phyloP scores from a whole-genome alignment of 2,113 vertebrate genomes.

The Aleadryas rufinucha region DNA sequence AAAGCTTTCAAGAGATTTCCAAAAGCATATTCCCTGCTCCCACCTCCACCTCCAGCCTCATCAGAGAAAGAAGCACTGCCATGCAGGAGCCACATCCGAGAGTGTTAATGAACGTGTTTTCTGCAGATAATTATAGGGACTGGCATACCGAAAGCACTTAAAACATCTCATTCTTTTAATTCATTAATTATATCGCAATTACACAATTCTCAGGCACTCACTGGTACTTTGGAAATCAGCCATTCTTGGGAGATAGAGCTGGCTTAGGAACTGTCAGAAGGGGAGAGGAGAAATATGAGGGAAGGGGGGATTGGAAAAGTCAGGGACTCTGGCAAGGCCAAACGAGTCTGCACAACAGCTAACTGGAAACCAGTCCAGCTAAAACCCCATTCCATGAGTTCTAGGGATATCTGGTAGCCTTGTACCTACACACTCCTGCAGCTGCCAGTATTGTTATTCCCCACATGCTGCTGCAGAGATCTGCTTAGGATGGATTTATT shows the following conservation, averaged over 20 bases:
- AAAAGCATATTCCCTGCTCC: background rate
- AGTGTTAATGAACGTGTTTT: conserved; percentile 75
- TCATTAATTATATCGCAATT: conserved; percentile 85
- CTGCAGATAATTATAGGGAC: conserved; percentile 79
- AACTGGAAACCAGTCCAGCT: conserved; percentile 33
- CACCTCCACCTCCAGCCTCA: background rate
- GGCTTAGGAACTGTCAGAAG: background rate
- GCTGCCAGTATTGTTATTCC: background rate
- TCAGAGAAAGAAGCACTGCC: background rate
- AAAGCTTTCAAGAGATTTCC: background rate
- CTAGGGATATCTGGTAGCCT: background rate
- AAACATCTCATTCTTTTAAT: conserved; percentile 82
- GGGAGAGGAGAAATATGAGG: background rate
- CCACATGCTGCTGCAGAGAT: background rate
- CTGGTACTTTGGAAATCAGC: conserved; percentile 70
- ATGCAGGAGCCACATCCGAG: conserved; percentile 36
- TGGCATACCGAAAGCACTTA: conserved; percentile 79
- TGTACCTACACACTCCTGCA: background rate
- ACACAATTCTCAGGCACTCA: conserved; percentile 66
- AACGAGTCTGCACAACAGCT: background rate
- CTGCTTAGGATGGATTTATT: background rate
- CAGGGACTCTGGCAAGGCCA: background rate
- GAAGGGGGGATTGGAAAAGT: background rate
- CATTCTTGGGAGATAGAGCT: conserved; percentile 57
- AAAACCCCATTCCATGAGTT: background rate